phyloP scores from a whole-genome alignment of 2,113 vertebrate species.

The Rana temporaria region DNA sequence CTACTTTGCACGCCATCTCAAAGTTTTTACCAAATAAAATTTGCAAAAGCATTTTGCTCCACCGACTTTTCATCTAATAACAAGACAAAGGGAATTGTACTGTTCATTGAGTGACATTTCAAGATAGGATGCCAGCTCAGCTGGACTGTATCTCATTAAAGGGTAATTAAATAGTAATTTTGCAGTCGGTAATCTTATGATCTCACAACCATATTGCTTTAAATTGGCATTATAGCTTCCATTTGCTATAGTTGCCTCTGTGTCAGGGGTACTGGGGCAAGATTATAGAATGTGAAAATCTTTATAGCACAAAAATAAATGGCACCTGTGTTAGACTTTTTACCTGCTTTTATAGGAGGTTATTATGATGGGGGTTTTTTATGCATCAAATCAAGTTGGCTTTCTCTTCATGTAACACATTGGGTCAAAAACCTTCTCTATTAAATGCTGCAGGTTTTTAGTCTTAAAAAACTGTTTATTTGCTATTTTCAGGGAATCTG shows the following conservation, averaged over 20 bases:
- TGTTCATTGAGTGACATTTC: slow-evolving; percentile 48
- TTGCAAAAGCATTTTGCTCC: slow-evolving; percentile 48
- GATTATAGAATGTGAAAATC: not conserved
- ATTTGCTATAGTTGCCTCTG: slow-evolving; percentile 26
- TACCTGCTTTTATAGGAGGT: not conserved
- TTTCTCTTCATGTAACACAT: not conserved
- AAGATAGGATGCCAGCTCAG: slow-evolving; percentile 46
- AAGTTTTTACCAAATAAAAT: slow-evolving; percentile 35
- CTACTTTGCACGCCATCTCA: not conserved
- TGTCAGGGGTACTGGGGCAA: not conserved
- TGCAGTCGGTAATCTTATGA: slow-evolving; percentile 45
- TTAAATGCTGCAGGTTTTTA: not conserved
- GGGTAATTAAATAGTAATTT: slow-evolving; percentile 51
- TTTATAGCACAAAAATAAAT: slow-evolving; percentile 10
- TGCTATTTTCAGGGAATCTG: slow-evolving; percentile 62
- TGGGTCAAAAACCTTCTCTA: not conserved
- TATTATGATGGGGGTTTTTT: slow-evolving; percentile 3
- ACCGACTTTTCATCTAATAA: slow-evolving; percentile 46
- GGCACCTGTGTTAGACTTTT: not conserved
- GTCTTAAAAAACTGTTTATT: slow-evolving; percentile 55
- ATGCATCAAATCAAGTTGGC: not conserved
- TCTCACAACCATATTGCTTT: slow-evolving; percentile 43
- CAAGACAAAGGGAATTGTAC: slow-evolving; percentile 42
- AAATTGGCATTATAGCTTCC: slow-evolving; percentile 48
- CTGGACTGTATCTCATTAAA: slow-evolving; percentile 50